Base-by-base conservation (phyloP, 2,888 invertebrate genomes). In the Hirtodrosophila confusa region DNA sequence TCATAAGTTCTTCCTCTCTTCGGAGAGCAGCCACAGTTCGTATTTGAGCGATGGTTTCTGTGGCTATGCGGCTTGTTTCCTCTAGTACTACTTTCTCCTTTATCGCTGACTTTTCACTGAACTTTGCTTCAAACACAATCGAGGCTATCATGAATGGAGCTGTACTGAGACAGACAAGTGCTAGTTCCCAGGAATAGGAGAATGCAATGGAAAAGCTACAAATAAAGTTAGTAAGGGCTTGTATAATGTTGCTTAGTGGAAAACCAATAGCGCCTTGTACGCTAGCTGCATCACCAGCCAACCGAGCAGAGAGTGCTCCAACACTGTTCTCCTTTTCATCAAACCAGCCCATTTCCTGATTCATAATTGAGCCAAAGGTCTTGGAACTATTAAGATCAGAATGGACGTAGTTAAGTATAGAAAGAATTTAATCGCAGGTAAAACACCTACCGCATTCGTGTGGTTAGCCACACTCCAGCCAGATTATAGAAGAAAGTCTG, bases 301-400 rank as follows among this genome's bases (percentile, higher is more conserved):
- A 90, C 3, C 95, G 91, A 0, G 95, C 93, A 62, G 95, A 94
- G 0, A 96, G 89, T 0, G 95, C 94, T 0, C 96, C 96, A 0
- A 95, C 93, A 35, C 94, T 94, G 88, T 96, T 95, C 1, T 90
- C 77, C 0, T 94, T 92, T 39, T 94, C 92, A 85, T 96, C 95
- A 86, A 94, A 96, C 95, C 95, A 96, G 7, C 94, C 94, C 82
- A 95, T 94, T 80, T 96, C 95, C 89, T 95, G 96, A 36, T 92
- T 91, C 65, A 96, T 83, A 93, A 95, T 95, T 2, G 94, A 92
- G 31, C 90, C 91, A 80, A 95, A 95, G 0, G 94, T 93, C 40
- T 60, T 69, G 0, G 89, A 88, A 23, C 91, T 90, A 27, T 12
- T 6, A 4, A 2, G 11, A 44, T 31, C 3, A 9, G 9, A 31